Percentiles rank a stretch among this genome's conserved stretches.
phyloP scores from a whole-genome alignment of 2,113 vertebrate genomes.

The Neomonachus schauinslandi region DNA sequence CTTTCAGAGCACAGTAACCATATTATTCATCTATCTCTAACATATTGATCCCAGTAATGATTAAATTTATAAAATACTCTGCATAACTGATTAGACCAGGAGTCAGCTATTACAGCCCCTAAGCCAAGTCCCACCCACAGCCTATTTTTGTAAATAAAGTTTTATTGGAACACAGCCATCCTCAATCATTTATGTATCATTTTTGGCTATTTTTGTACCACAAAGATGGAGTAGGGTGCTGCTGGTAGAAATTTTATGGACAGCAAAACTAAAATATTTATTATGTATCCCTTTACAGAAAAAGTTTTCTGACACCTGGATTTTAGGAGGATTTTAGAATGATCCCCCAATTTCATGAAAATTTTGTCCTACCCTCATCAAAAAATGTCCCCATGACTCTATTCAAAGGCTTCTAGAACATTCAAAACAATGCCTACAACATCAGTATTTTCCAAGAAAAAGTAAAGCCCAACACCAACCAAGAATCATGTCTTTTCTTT shows the following conservation, averaged over 20 bases:
- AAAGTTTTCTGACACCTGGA: conserved; percentile 15
- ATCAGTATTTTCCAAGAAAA: not conserved
- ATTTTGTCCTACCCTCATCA: not conserved
- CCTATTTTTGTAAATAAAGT: conserved; percentile 21
- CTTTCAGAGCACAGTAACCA: conserved; percentile 17
- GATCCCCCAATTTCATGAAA: not conserved
- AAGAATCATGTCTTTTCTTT: conserved; percentile 10
- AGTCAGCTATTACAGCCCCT: not conserved
- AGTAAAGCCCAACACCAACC: not conserved
- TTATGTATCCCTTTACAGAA: not conserved
- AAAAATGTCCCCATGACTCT: not conserved
- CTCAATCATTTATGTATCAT: not conserved
- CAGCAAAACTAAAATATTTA: conserved; percentile 7
- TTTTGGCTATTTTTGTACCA: not conserved
- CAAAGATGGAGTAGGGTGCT: not conserved
- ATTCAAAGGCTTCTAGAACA: not conserved
- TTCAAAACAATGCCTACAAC: not conserved
- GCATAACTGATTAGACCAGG: not conserved
- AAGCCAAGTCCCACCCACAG: not conserved
- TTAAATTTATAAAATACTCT: conserved; percentile 25
- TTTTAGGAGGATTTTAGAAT: conserved; percentile 33
- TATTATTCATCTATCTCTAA: not conserved
- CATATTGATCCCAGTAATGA: not conserved
- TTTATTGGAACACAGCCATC: conserved; percentile 1
- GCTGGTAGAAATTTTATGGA: not conserved